Base-by-base conservation (phyloP, 2,888 invertebrate genomes). In the Apotomis turbidana region DNA sequence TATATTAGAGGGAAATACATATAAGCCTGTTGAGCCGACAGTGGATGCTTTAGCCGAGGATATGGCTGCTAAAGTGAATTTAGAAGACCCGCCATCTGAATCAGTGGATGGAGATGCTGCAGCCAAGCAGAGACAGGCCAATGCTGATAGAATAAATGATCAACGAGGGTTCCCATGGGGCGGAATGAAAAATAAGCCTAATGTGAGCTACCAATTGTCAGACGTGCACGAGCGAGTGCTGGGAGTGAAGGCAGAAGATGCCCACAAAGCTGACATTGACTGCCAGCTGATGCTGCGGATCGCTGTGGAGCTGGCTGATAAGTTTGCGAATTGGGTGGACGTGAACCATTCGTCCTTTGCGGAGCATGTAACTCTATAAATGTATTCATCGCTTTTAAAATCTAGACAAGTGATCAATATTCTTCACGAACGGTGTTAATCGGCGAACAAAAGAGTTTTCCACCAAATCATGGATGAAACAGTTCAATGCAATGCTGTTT, bases 261-360 rank as follows among this genome's bases (percentile, higher is more conserved):
- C 54, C 13, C 64, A 64, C 9, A 64, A 64, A 27, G 54, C 36
- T 0, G 54, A 58, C 4, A 59, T 64, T 6, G 64, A 64, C 27
- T 64, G 64, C 12, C 64, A 64, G 27, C 55, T 60, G 61, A 54
- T 64, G 64, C 54, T 64, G 10, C 54, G 64, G 9, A 55, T 44
- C 27, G 64, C 55, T 64, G 64, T 64, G n/a, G 41, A 54, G 15
- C 38, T 64, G 55, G 5, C 15, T 13, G 27, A 64, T 12, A 6
- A 55, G 44, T 64, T 64, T 46, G 44, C 54, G 1, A 12, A 55
- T 12, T 64, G 55, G 54, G 64, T 55, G 27, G 64, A 27, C 10
- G 44, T 15, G 5, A 54, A 64, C 41, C 64, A 64, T 55, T 64
- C 64, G 9, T 55, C 55, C 27, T 64, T 64, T 44, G 44, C 6